Base-by-base conservation (phyloP, 1,140 invertebrate species). In the Argopecten irradians region DNA sequence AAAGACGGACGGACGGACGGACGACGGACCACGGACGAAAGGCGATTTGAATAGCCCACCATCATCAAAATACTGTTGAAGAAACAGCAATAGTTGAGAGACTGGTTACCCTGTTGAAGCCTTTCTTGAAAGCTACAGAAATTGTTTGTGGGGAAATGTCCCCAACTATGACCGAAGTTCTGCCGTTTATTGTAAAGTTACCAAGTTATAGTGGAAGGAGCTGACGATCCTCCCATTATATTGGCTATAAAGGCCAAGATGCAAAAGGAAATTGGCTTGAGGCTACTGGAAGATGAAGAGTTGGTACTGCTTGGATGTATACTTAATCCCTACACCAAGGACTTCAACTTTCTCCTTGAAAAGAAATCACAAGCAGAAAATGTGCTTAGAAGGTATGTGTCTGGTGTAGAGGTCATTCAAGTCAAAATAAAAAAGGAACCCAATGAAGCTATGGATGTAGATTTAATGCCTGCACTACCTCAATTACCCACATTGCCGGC, bases 41-140 rank as follows among this genome's bases (percentile, higher is more conserved):
- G n/a, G n/a, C n/a, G n/a, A n/a, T n/a, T n/a, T n/a, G n/a, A n/a
- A n/a, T n/a, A n/a, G n/a, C n/a, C n/a, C n/a, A n/a, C n/a, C n/a
- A n/a, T n/a, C n/a, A n/a, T n/a, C n/a, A n/a, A n/a, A n/a, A 46
- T n/a, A 71, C 84, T 1, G 88, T 88, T 90, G 86, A 90, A 16
- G 89, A 90, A 88, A 87, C 84, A 2, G 32, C 13, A 46, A 14
- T 90, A 1, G 83, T 88, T 33, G 85, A 90, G 82, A 85, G n/a
- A 36, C 13, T 86, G 14, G 82, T 88, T 7, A 33, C 71, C 1
- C 19, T 88, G 5, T 35, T 90, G 11, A 11, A 34, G 46, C 86
- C 83, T 8, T 88, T 88, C 88, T 84, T 87, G 39, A 90, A 86
- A 28, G 89, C 89, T 22, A 90, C 89, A 55, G 34, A 33, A 1